These are phyloP conservation scores for Seriola aureovittata DNA, from an alignment of 2,113 vertebrate genomes.

Conservation along the genomic window DNA sequence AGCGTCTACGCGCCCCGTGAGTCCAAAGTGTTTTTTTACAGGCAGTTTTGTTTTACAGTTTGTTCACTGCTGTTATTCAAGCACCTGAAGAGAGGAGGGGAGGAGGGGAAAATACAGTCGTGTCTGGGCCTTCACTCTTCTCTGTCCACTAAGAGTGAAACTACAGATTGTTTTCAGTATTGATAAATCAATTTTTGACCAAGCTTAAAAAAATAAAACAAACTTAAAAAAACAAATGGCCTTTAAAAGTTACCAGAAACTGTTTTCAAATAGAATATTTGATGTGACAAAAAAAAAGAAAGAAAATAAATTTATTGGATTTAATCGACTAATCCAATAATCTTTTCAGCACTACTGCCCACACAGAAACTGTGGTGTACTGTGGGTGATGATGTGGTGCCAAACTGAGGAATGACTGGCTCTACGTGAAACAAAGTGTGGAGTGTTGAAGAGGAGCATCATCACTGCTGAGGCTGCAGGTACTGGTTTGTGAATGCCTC, in stretches of 20 bases:
- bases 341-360: neutral
- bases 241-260: neutral
- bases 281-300: neutral
- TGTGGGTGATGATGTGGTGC: neutral
- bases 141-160: neutral
- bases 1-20: neutral
- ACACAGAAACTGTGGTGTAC: neutral
- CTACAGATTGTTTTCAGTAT: neutral
- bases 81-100: slow-evolving; percentile 20
- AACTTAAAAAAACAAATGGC: neutral
- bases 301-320: neutral
- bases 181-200: neutral
- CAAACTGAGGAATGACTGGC: slow-evolving; percentile 21
- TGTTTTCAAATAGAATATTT: neutral
- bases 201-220: neutral
- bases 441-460: neutral
- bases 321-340: neutral
- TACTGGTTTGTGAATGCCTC: slow-evolving; percentile 92
- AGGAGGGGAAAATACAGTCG: slow-evolving; percentile 9
- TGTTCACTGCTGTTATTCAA: slow-evolving; percentile 11
- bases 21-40: slow-evolving; percentile 15
- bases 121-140: neutral
- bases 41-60: slow-evolving; percentile 44
- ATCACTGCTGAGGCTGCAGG: slow-evolving; percentile 85
- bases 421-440: slow-evolving; percentile 43